Percentiles rank a stretch among this genome's conserved stretches.
These are phyloP conservation scores for Dolichoris vasculosae DNA, from an alignment of 1,140 invertebrate genomes.

Conservation along the genomic window DNA sequence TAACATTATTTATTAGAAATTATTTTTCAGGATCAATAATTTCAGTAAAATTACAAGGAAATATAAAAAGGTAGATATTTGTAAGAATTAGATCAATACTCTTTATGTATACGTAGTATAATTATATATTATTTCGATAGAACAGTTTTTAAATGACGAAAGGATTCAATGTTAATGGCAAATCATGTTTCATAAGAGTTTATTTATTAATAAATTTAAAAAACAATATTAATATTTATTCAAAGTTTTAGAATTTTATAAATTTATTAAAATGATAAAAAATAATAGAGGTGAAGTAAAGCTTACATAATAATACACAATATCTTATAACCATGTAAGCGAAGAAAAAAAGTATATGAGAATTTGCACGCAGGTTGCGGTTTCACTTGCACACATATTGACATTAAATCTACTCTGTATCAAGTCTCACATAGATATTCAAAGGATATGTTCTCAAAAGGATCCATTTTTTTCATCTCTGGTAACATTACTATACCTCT, in stretches of 20 bases:
- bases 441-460: slow-evolving; percentile 38
- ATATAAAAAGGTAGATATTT: too few species aligned
- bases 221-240: not conserved
- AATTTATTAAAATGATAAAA: not conserved
- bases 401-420: slow-evolving; percentile 45
- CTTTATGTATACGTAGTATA: not conserved
- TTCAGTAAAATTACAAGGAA: too few species aligned
- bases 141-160: not conserved
- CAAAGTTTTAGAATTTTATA: not conserved
- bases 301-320: not conserved
- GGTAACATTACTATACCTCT: not conserved
- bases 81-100: not conserved
- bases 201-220: not conserved
- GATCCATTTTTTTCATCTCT: slow-evolving; percentile 28
- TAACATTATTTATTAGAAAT: too few species aligned
- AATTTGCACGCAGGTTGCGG: slow-evolving; percentile 34
- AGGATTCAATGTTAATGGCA: not conserved
- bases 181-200: not conserved
- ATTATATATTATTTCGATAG: not conserved
- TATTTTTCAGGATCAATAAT: too few species aligned
- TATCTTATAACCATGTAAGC: slow-evolving; percentile 9
- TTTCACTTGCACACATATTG: not conserved
- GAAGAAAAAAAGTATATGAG: slow-evolving; percentile 18
- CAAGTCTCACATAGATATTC: slow-evolving; percentile 36
- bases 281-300: not conserved